Percentiles rank a stretch among this genome's conserved stretches.
phyloP scores from a whole-genome alignment of 2,888 invertebrate genomes.

The Anorthoa munda region DNA sequence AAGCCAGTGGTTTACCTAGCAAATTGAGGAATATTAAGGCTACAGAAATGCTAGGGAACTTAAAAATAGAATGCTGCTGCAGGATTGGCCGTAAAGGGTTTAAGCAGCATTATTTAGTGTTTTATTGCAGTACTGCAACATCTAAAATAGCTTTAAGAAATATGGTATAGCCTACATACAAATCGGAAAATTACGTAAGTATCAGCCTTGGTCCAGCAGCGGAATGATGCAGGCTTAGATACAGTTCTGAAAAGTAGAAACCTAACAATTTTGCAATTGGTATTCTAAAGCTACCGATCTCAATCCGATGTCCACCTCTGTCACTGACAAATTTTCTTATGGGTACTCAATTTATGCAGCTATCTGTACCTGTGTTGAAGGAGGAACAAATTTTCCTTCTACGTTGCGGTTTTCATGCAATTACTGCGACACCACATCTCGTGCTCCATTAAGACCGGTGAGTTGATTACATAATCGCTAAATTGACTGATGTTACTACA shows the following conservation, averaged over 20 bases:
- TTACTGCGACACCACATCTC: conserved; percentile 9
- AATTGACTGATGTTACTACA: conserved; percentile 39
- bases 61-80: not conserved
- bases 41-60: not conserved
- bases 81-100: not conserved
- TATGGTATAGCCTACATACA: too few relatives aligned
- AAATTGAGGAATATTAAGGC: conserved; percentile 3
- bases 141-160: not conserved
- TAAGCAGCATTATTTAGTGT: not conserved
- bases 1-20: conserved; percentile 92
- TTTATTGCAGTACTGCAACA: not conserved
- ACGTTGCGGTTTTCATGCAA: conserved; percentile 19
- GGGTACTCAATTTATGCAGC: too few relatives aligned
- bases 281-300: not conserved
- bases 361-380: not conserved
- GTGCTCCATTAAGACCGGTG: conserved; percentile 14
- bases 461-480: conserved; percentile 41
- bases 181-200: too few relatives aligned
- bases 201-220: too few relatives aligned
- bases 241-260: too few relatives aligned
- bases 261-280: conserved; percentile 9
- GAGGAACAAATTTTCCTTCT: not conserved
- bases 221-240: too few relatives aligned
- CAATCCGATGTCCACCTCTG: not conserved
- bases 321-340: not conserved